Conservation (phyloP, 64 coral and sea anemone genomes). For the Stichodactyla helianthus region DNA sequence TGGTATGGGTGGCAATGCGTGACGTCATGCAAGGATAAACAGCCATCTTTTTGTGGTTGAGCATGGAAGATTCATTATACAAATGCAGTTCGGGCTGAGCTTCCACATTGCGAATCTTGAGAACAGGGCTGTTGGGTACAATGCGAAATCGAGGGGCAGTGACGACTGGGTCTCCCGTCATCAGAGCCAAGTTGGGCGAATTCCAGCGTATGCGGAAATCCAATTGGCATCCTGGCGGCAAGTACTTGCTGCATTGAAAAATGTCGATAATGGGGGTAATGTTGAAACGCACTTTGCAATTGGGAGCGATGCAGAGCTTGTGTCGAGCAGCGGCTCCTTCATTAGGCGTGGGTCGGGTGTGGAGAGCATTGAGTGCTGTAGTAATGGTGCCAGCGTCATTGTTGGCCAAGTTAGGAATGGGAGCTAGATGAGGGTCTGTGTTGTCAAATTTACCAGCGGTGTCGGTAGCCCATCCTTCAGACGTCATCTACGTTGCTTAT, state of each 20-base stretch:
- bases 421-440: conserved; percentile 10
- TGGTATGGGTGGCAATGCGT: background rate
- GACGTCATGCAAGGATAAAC: conserved; percentile 9
- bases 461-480: conserved; percentile 3
- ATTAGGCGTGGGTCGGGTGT: background rate
- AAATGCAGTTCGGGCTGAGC: background rate
- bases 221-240: conserved; percentile 6
- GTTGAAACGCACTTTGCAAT: background rate
- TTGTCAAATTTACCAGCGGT: conserved; percentile 14
- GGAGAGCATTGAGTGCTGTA: background rate
- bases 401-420: background rate
- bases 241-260: background rate
- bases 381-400: background rate
- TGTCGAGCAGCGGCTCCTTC: background rate
- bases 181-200: background rate
- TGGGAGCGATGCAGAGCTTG: background rate
- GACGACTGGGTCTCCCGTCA: background rate
- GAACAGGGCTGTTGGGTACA: background rate
- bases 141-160: background rate
- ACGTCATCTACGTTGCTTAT: background rate
- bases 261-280: background rate
- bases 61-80: background rate
- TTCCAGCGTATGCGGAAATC: conserved; percentile 2
- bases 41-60: conserved; percentile 11
- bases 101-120: conserved; percentile 1